phyloP scores from a whole-genome alignment of 2,797 vertebrate genomes.

The Peromyscus melanophrys region DNA sequence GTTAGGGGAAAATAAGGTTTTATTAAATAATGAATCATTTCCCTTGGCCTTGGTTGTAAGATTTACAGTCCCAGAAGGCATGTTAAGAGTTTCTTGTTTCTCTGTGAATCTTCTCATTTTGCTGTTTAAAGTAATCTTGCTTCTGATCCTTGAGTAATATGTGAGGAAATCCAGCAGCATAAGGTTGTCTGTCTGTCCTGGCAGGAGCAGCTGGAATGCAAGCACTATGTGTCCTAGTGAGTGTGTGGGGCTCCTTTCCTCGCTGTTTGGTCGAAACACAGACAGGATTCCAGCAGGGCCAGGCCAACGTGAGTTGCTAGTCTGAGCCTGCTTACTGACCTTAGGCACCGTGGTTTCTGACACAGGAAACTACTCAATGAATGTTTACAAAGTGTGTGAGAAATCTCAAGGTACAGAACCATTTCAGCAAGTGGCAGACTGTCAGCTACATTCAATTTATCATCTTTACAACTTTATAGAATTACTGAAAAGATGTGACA shows the following conservation, averaged over 20 bases:
- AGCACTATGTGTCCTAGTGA: not conserved
- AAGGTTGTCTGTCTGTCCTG: not conserved
- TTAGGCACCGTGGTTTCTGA: not conserved
- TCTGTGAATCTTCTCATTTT: constrained; percentile 25
- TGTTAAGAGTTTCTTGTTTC: constrained; percentile 33
- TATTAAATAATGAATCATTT: constrained; percentile 71
- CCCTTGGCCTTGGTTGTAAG: constrained; percentile 14
- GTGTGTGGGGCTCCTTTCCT: not conserved
- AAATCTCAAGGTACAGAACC: constrained; percentile 16
- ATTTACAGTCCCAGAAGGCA: not conserved
- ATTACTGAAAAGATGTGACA: constrained; percentile 35
- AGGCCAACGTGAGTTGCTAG: fast-evolving
- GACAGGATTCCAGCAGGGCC: not conserved
- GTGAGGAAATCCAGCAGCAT: not conserved
- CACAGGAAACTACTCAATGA: not conserved
- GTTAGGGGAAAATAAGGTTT: constrained; percentile 9
- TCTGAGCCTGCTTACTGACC: not conserved
- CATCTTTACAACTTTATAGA: constrained; percentile 44
- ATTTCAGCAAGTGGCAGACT: constrained; percentile 32
- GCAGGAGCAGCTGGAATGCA: not conserved
- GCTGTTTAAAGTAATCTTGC: not conserved
- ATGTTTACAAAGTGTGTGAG: not conserved
- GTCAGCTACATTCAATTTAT: constrained; percentile 46
- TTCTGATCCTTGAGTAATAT: not conserved
- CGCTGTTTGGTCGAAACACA: not conserved